Percentiles rank a stretch among this genome's conserved stretches.
phyloP scores from a whole-genome alignment of 1,140 invertebrate species.

The Holcopasites calliopsidis region DNA sequence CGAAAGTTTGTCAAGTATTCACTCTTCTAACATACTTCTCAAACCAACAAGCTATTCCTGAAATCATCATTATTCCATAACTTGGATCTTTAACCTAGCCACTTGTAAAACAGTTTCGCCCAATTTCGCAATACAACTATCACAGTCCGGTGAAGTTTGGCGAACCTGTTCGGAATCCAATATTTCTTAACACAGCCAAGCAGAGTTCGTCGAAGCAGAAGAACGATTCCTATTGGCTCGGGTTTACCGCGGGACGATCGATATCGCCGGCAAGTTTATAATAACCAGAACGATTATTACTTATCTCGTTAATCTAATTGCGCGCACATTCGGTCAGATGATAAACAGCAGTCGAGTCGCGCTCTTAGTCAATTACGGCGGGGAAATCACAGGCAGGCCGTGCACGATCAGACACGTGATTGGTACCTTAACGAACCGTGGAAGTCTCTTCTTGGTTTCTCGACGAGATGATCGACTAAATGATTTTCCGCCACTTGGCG shows the following conservation, averaged over 20 bases:
- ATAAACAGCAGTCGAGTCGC: background rate
- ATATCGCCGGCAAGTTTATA: constrained; percentile 5
- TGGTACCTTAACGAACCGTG: background rate
- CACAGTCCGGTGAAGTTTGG: background rate
- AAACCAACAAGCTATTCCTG: no score
- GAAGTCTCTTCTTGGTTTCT: background rate
- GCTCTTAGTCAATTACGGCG: background rate
- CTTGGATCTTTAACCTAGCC: no score
- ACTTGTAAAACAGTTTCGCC: no score
- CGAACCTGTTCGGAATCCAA: background rate
- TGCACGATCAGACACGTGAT: background rate
- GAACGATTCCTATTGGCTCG: constrained; percentile 14
- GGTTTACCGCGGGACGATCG: constrained; percentile 13
- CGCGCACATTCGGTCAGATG: background rate
- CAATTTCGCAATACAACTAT: no score
- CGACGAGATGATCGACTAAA: constrained; percentile 11
- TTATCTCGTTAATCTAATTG: background rate
- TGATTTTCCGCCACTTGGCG: constrained; percentile 56
- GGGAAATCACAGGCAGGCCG: constrained; percentile 6
- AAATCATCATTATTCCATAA: no score
- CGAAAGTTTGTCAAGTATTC: no score
- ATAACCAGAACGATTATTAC: background rate
- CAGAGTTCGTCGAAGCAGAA: background rate
- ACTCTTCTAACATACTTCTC: no score
- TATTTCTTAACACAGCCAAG: no score